phyloP scores from a whole-genome alignment of 2,113 vertebrate species.

The Platichthys flesus region DNA sequence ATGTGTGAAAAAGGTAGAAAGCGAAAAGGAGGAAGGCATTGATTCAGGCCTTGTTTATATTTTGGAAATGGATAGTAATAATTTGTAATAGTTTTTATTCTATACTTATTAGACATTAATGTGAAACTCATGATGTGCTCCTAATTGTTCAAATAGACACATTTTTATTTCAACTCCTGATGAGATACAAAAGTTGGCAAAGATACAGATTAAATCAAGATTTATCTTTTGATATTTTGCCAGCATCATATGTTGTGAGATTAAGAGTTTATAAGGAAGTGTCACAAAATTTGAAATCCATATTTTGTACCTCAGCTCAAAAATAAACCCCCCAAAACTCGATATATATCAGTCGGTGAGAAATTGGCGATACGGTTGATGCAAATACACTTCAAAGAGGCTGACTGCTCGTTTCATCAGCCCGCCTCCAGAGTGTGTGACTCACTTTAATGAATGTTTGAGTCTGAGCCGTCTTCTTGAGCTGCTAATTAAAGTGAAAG shows the following conservation, averaged over 20 bases:
- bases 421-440: neutral
- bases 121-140: too few relatives aligned
- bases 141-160: too few relatives aligned
- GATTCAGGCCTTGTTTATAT: too few relatives aligned
- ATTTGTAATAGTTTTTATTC: neutral
- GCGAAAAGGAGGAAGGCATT: too few relatives aligned
- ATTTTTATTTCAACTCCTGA: neutral
- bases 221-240: neutral
- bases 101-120: neutral
- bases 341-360: neutral
- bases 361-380: neutral
- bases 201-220: neutral
- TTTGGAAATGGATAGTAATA: too few relatives aligned
- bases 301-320: neutral
- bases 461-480: slow-evolving; percentile 26
- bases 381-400: slow-evolving; percentile 33
- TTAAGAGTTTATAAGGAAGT: neutral
- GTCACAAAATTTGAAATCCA: neutral
- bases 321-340: neutral
- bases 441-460: slow-evolving; percentile 37
- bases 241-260: neutral
- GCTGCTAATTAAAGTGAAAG: slow-evolving; percentile 61
- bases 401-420: slow-evolving; percentile 27
- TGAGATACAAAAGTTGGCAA: neutral
- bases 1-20: neutral